Conservation (phyloP, 2,888 invertebrate genomes). For the Cerastis rubricosa region DNA sequence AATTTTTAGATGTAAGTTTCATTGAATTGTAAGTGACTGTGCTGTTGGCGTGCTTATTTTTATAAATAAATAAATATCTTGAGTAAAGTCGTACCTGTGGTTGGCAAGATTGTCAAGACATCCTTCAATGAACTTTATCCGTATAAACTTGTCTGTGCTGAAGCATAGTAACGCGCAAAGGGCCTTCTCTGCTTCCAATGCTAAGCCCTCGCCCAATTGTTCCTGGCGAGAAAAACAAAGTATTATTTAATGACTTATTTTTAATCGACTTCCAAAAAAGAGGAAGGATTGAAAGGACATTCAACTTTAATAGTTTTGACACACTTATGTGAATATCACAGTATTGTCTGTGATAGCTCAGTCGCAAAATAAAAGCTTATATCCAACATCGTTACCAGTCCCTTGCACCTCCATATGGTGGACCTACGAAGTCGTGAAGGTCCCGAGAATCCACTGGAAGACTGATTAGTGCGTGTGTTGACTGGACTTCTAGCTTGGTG, state of each 20-base stretch:
- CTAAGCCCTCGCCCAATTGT: constrained; percentile 96
- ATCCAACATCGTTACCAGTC: background rate
- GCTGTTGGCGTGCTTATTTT: no score
- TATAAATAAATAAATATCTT: no score
- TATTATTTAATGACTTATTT: background rate
- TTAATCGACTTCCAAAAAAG: no score
- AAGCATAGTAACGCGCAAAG: constrained; percentile 97
- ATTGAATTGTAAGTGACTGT: no score
- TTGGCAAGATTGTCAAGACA: constrained; percentile 97
- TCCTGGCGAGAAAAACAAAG: constrained; percentile 87
- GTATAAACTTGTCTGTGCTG: constrained; percentile 96
- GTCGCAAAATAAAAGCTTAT: background rate
- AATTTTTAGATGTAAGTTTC: no score
- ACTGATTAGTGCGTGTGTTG: background rate
- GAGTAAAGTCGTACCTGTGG: constrained; percentile 91
- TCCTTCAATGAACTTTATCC: constrained; percentile 98
- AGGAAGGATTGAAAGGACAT: no score
- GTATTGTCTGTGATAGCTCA: background rate
- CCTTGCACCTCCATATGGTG: background rate
- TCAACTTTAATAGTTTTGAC: background rate
- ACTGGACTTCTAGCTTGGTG: background rate
- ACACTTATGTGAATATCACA: background rate
- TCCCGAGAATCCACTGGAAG: no score
- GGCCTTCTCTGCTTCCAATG: constrained; percentile 98
- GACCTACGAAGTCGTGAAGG: background rate